Evolutionary conservation across 2,113 vertebrate species (phyloP).

Genomic region (Corythornis madagascariensis): DNA sequence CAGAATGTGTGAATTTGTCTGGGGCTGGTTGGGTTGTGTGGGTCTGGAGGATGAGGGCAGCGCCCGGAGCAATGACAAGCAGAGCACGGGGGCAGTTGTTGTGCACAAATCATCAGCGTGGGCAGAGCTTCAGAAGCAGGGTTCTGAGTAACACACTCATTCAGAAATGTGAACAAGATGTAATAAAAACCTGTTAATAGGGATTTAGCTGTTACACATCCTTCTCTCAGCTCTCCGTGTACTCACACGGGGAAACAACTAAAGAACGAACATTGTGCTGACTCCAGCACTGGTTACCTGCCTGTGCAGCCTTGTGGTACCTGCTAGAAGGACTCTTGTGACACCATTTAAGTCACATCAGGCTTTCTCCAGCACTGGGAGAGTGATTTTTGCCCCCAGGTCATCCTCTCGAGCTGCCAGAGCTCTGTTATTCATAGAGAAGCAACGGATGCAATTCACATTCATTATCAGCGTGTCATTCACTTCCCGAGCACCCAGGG

Average conservation of each 20-base stretch:
- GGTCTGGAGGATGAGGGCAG: not conserved
- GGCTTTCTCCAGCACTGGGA: not conserved
- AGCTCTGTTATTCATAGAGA: not conserved
- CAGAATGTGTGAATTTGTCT: fast-evolving
- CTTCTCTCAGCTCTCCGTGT: not conserved
- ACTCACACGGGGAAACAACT: not conserved
- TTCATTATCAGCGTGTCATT: not conserved
- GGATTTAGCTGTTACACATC: not conserved
- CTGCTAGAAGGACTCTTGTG: not conserved
- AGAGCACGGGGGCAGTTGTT: not conserved
- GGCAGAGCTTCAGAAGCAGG: not conserved
- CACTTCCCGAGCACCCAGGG: not conserved
- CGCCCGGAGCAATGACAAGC: not conserved
- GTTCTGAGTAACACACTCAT: not conserved
- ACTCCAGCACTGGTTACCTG: not conserved
- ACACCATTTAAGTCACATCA: not conserved
- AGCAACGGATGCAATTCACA: not conserved
- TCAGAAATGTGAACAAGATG: not conserved
- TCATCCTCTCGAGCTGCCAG: slow-evolving; percentile 10
- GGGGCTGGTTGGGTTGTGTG: not conserved
- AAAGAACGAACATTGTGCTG: not conserved
- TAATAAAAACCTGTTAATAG: not conserved
- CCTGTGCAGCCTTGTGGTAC: not conserved
- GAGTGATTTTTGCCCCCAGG: slow-evolving; percentile 23
- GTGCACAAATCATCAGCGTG: not conserved